Conservation (phyloP, 2,888 invertebrate genomes). For the Diaprepes abbreviatus region DNA sequence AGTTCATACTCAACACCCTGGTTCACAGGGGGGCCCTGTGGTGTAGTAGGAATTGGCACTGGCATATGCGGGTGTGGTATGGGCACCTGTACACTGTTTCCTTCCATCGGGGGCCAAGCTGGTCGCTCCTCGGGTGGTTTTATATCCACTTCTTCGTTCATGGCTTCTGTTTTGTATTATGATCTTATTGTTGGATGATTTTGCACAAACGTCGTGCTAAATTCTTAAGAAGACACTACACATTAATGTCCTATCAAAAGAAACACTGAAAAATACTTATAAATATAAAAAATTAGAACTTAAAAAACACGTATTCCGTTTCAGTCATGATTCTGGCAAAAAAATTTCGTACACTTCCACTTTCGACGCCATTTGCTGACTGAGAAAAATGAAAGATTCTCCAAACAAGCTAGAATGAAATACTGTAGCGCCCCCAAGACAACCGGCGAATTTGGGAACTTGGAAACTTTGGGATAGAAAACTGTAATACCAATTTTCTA, state of each 20-base stretch:
- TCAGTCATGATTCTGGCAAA: slow-evolving; percentile 66
- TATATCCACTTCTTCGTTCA: slow-evolving; percentile 66
- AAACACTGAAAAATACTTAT: slow-evolving; percentile 38
- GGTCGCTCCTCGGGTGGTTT: slow-evolving; percentile 61
- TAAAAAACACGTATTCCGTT: slow-evolving; percentile 57
- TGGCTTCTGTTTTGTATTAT: slow-evolving; percentile 57
- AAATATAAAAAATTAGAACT: slow-evolving; percentile 43
- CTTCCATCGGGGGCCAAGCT: slow-evolving; percentile 64
- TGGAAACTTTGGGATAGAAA: not conserved
- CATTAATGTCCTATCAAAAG: slow-evolving; percentile 40
- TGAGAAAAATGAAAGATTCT: slow-evolving; percentile 62
- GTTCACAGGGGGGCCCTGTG: slow-evolving; percentile 71
- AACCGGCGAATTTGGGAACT: slow-evolving; percentile 27
- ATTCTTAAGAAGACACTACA: slow-evolving; percentile 30
- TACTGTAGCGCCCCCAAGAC: slow-evolving; percentile 40
- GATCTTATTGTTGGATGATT: slow-evolving; percentile 54
- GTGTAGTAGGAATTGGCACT: slow-evolving; percentile 74
- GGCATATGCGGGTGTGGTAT: slow-evolving; percentile 67
- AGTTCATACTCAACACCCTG: slow-evolving; percentile 69
- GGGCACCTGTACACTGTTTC: slow-evolving; percentile 60
- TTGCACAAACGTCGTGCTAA: slow-evolving; percentile 49
- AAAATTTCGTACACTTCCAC: slow-evolving; percentile 66
- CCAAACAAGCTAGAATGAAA: slow-evolving; percentile 55
- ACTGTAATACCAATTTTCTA: not conserved
- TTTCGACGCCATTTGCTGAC: slow-evolving; percentile 69